Evolutionary conservation across 2,113 vertebrate species (phyloP).

Genomic region (Oryzias curvinotus): DNA sequence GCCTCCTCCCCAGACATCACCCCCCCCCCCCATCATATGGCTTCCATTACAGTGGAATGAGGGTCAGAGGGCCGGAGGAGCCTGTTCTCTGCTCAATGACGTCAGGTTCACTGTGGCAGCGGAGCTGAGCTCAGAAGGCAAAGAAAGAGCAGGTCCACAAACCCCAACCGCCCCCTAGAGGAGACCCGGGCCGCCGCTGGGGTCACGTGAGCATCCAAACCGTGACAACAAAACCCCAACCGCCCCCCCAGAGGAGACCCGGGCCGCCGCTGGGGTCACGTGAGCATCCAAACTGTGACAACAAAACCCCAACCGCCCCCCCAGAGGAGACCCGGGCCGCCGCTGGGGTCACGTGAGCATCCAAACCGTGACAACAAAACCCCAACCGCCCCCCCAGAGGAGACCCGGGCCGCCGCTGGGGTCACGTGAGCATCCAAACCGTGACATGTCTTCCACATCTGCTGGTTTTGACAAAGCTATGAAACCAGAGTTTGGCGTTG

Average conservation of each 20-base stretch:
- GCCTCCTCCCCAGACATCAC: constrained; percentile 22
- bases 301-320: constrained; percentile 12
- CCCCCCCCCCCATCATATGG: constrained; percentile 66
- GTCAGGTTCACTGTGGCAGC: constrained; percentile 55
- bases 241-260: constrained; percentile 1
- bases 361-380: constrained; percentile 44
- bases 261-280: constrained; percentile 60
- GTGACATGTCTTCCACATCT: constrained; percentile 24
- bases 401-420: constrained; percentile 56
- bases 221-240: constrained; percentile 31
- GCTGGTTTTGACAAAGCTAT: constrained; percentile 17
- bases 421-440: constrained; percentile 45
- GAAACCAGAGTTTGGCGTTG: constrained; percentile 53
- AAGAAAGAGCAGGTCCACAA: neutral
- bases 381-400: neutral
- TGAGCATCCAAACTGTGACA: constrained; percentile 41
- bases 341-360: constrained; percentile 47
- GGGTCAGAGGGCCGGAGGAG: constrained; percentile 56
- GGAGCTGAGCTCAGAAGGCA: neutral
- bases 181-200: constrained; percentile 54
- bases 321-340: constrained; percentile 47
- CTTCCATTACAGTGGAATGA: constrained; percentile 75
- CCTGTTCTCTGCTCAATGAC: constrained; percentile 52
- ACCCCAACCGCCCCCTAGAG: neutral
- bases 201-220: constrained; percentile 47